Conservation (phyloP, 1,140 invertebrate genomes). For the Drosophila azteca region DNA sequence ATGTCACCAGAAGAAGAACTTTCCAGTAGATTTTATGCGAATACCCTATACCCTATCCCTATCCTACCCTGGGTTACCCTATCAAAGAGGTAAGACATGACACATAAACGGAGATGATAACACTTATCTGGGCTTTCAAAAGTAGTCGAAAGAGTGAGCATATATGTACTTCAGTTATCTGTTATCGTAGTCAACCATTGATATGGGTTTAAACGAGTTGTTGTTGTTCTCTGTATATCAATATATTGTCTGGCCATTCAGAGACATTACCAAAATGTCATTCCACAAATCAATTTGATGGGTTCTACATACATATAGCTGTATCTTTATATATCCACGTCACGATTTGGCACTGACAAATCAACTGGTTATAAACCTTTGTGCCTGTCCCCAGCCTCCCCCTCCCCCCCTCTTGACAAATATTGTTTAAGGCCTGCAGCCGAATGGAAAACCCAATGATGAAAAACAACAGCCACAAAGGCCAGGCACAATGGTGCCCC, state of each 20-base stretch:
- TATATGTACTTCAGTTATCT: background rate
- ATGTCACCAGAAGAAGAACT: background rate
- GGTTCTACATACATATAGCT: conserved; percentile 19
- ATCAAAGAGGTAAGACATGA: background rate
- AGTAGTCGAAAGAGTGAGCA: too few relatives aligned
- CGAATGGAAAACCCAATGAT: conserved; percentile 56
- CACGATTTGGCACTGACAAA: conserved; percentile 42
- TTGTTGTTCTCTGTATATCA: background rate
- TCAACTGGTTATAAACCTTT: conserved; percentile 39
- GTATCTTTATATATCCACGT: conserved; percentile 27
- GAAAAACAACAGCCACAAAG: conserved; percentile 33
- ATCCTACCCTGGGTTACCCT: background rate
- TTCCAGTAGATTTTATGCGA: background rate
- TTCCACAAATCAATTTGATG: conserved; percentile 50
- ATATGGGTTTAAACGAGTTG: background rate
- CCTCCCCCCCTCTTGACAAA: conserved; percentile 14
- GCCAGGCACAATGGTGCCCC: background rate
- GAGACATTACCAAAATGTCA: conserved; percentile 42
- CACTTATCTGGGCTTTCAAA: background rate
- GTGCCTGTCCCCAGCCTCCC: conserved; percentile 17
- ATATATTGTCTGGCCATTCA: conserved; percentile 31
- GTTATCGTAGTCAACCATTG: background rate
- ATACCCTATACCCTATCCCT: too few relatives aligned
- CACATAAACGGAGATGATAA: background rate
- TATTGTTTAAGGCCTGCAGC: conserved; percentile 52